phyloP scores from a whole-genome alignment of 2,113 vertebrate species.

The Prionailurus viverrinus region DNA sequence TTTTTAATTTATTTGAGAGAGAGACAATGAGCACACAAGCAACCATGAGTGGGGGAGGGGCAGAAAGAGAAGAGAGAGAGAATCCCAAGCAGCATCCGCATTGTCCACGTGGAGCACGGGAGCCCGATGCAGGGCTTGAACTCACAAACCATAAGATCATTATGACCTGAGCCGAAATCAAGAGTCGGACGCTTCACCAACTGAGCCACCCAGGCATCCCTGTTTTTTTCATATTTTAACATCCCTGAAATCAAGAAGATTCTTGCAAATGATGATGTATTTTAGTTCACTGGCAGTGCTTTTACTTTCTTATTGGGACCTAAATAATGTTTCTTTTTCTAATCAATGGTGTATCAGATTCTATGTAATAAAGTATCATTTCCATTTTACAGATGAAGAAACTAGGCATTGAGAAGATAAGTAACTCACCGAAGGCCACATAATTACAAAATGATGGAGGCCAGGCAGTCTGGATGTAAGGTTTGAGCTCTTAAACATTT shows the following conservation, averaged over 20 bases:
- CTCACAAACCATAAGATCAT: neutral
- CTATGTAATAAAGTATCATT: neutral
- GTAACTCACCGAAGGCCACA: neutral
- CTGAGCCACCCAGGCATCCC: neutral
- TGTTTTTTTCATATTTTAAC: conserved; percentile 28
- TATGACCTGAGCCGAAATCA: neutral
- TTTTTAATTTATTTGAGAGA: no score
- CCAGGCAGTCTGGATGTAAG: neutral
- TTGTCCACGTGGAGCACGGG: no score
- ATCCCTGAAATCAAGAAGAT: conserved; percentile 50
- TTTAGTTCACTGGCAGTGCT: conserved; percentile 25
- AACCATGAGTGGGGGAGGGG: no score
- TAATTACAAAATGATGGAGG: neutral
- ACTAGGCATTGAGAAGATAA: neutral
- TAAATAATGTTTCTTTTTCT: conserved; percentile 28
- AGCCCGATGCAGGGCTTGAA: neutral
- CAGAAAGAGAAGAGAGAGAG: no score
- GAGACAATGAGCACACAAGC: no score
- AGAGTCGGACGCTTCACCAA: neutral
- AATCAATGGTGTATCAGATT: neutral
- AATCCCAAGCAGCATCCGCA: no score
- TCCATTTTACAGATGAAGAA: conserved; percentile 35
- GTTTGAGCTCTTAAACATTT: conserved; percentile 6
- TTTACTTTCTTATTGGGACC: conserved; percentile 15
- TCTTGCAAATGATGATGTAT: neutral